These are phyloP conservation scores for Dasyurus viverrinus DNA, from an alignment of 2,113 vertebrate genomes.

Conservation along the genomic window DNA sequence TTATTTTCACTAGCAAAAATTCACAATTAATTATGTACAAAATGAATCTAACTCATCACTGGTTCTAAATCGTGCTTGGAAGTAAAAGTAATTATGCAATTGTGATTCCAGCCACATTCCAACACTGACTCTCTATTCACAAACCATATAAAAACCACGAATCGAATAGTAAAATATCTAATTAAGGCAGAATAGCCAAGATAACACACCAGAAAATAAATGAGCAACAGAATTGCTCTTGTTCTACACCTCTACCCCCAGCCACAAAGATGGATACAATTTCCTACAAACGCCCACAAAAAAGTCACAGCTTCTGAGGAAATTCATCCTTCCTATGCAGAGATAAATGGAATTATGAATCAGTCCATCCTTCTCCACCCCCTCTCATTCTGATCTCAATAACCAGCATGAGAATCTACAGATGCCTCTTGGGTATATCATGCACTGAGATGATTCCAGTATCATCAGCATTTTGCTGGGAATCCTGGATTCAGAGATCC, in stretches of 20 bases:
- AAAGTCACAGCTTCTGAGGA: neutral
- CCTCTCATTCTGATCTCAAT: neutral
- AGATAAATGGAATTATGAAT: neutral
- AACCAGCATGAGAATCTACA: neutral
- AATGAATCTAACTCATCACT: conserved; percentile 78
- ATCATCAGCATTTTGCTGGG: neutral
- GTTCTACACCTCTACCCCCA: neutral
- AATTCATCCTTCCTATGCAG: neutral
- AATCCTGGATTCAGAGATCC: neutral
- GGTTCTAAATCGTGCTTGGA: neutral
- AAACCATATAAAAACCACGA: neutral
- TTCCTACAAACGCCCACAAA: neutral
- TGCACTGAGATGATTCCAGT: neutral
- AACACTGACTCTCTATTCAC: neutral
- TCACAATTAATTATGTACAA: conserved; percentile 78
- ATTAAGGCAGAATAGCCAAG: neutral
- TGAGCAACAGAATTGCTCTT: neutral
- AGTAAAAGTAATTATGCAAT: neutral
- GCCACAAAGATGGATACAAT: neutral
- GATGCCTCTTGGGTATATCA: neutral
- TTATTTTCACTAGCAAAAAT: conserved; percentile 78
- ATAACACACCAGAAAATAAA: neutral
- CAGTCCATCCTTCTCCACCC: neutral
- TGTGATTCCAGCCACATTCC: neutral
- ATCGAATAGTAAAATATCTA: neutral